A percentile compares a stretch with the other conserved stretches of the same genome.
Conservation (phyloP, 2,888 invertebrate genomes). For the Acronicta leporina region DNA sequence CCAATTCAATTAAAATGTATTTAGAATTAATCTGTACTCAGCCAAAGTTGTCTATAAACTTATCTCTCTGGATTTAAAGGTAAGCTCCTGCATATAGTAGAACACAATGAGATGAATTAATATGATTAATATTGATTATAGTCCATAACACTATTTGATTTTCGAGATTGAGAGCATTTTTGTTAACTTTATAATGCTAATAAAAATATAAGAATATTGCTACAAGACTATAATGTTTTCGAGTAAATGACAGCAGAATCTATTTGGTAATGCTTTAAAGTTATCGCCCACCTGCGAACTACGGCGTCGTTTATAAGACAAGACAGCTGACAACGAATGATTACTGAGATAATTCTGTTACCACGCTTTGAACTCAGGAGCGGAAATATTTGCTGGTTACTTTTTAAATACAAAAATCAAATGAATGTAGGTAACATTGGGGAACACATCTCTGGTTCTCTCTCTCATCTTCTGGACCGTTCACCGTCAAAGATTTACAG, state of each 20-base stretch:
- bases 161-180: too few species aligned
- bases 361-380: slow-evolving; percentile 15
- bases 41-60: too few species aligned
- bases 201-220: neutral
- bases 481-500: slow-evolving; percentile 13
- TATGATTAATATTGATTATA: too few species aligned
- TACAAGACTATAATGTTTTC: neutral
- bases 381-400: slow-evolving; percentile 8
- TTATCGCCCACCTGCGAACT: slow-evolving; percentile 38
- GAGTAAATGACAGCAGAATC: slow-evolving; percentile 20
- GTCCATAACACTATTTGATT: too few species aligned
- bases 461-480: neutral
- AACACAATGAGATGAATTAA: too few species aligned
- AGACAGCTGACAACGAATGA: slow-evolving; percentile 62
- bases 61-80: too few species aligned
- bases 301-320: slow-evolving; percentile 22
- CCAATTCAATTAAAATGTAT: too few species aligned
- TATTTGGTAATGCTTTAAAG: slow-evolving; percentile 31
- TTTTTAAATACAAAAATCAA: neutral
- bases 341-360: slow-evolving; percentile 43
- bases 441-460: too few species aligned
- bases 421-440: too few species aligned
- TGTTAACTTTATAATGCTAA: neutral
- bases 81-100: too few species aligned
- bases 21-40: too few species aligned